Evolutionary conservation across 2,113 vertebrate genomes (phyloP), one percentile per base, ranked within the genome.

Genomic region (Panthera leo): DNA sequence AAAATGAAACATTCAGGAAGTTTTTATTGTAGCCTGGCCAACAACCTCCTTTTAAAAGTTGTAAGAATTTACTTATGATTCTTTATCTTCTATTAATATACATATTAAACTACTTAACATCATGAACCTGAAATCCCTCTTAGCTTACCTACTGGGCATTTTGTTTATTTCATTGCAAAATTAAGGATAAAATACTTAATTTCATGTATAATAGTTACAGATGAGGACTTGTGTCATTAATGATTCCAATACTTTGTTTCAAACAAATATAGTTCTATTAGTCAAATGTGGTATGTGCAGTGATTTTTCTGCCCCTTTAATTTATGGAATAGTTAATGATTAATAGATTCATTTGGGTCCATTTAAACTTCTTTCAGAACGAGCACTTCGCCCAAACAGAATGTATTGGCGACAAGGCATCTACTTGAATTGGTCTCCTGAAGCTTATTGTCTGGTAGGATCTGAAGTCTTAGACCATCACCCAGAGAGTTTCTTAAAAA

Each of bases 371-470:
- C 92, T 45, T 98, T 95, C 97, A 98, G 99, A 99, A 88, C 99
- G 98, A 98, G 98, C 97, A 51, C 98, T 99, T 90, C 99, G 99
- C 84, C 99, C 99, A 27, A 99, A 99, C 82, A 99, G 99, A 91
- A 99, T 99, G 98, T 99, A 99, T 78, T 99, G 99, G 99, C 99
- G 99, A 95, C 99, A 99, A 97, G 99, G 99, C n/a, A 98, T 99
- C 97, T 99, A 99, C 97, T 97, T 99, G 97, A 99, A 99, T 55
- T 99, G 99, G 99, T 99, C 99, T 85, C 98, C 99, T 25, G 99
- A 99, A 97, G 99, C 99, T 13, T 99, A 99, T 93, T 99, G 99
- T 87, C 98, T 99, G 71, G 99, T 99, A 96, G 99, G 99, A 98
- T 99, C 99, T 0, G 98, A 99, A 48, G 92, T 98, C 1, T 97